Evolutionary conservation across 2,888 invertebrate genomes (phyloP).

Genomic region (Mimachlamys varia): DNA sequence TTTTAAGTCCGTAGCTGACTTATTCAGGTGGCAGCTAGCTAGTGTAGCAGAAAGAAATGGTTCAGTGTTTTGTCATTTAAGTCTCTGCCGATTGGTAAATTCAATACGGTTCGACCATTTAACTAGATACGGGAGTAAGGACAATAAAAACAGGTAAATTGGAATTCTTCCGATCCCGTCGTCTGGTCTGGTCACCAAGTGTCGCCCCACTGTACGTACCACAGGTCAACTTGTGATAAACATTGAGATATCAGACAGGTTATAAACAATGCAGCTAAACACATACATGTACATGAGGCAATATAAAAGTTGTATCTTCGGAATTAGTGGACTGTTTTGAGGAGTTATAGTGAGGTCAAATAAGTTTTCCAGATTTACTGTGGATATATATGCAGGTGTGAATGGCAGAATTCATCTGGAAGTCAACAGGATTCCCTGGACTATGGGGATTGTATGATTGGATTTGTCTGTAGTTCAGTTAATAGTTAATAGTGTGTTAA

Average conservation of each 20-base stretch:
- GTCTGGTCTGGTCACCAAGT: neutral
- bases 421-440: neutral
- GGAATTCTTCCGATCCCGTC: neutral
- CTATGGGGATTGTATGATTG: neutral
- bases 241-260: neutral
- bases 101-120: neutral
- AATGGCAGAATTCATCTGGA: neutral
- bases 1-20: neutral
- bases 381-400: neutral
- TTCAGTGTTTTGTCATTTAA: slow-evolving; percentile 33
- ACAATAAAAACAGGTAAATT: neutral
- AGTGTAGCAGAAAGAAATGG: slow-evolving; percentile 31
- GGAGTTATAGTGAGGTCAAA: neutral
- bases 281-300: neutral
- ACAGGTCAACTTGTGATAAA: too few relatives aligned
- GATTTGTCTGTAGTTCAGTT: neutral
- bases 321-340: neutral
- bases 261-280: neutral
- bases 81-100: neutral
- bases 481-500: neutral
- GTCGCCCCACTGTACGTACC: neutral
- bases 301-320: neutral
- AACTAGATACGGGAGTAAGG: neutral
- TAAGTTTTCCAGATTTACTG: neutral
- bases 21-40: neutral